These are phyloP conservation scores for Tricholaema leucomelas DNA, from an alignment of 2,113 vertebrate species.

Conservation along the genomic window DNA sequence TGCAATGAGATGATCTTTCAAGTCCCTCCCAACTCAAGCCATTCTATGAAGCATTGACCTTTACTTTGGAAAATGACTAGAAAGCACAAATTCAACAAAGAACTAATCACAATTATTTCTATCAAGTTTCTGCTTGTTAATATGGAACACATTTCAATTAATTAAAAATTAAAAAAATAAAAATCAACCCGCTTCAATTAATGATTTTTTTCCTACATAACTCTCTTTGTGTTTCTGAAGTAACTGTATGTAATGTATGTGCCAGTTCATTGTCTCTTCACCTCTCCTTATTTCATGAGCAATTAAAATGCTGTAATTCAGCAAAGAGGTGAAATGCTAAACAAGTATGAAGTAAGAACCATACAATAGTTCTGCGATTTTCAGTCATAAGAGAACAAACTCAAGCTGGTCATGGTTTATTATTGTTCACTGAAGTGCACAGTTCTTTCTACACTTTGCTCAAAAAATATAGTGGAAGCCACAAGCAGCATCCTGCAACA, in stretches of 20 bases:
- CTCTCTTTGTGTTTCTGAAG: neutral
- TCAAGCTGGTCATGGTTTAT: neutral
- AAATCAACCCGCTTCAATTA: neutral
- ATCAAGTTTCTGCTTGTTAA: neutral
- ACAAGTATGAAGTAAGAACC: neutral
- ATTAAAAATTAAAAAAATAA: too few species aligned
- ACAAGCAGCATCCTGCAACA: neutral
- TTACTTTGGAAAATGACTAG: neutral
- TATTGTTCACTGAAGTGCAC: neutral
- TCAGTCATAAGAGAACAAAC: neutral
- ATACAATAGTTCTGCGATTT: neutral
- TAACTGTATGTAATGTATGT: neutral
- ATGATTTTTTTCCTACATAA: neutral
- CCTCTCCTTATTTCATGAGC: neutral
- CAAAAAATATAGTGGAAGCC: neutral
- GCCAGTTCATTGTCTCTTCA: neutral
- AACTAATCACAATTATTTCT: neutral
- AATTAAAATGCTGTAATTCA: neutral
- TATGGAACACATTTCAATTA: neutral
- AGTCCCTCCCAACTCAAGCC: too few species aligned
- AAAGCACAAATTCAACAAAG: neutral
- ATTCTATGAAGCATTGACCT: neutral
- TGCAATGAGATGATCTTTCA: too few species aligned
- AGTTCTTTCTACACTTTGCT: neutral
- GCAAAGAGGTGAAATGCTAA: neutral